phyloP scores from a whole-genome alignment of 2,797 vertebrate genomes.

The Acomys russatus region DNA sequence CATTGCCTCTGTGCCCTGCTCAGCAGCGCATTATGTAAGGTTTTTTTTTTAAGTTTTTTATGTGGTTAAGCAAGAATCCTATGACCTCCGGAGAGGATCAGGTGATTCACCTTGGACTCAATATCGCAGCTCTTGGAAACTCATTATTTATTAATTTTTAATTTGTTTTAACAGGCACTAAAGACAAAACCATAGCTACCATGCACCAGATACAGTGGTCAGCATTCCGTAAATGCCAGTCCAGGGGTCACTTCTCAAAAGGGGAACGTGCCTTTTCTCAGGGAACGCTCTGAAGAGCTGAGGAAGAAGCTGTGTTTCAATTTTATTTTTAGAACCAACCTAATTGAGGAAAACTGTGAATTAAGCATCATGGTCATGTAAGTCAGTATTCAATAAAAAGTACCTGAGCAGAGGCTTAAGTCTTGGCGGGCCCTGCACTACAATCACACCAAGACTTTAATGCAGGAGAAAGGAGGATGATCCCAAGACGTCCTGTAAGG shows the following conservation, averaged over 20 bases:
- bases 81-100: background rate
- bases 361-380: background rate
- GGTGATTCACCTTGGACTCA: background rate
- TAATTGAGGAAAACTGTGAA: background rate
- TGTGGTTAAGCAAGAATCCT: background rate
- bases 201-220: background rate
- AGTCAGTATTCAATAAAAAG: background rate
- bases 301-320: background rate
- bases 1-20: background rate
- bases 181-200: background rate
- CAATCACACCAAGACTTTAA: background rate
- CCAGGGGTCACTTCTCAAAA: background rate
- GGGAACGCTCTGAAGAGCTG: background rate
- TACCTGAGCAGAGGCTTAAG: background rate
- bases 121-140: background rate
- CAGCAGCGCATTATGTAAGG: background rate
- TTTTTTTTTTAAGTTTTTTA: background rate
- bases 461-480: background rate
- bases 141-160: slow-evolving; percentile 61
- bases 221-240: slow-evolving; percentile 41
- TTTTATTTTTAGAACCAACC: slow-evolving; percentile 48
- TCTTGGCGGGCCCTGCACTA: no score
- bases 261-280: background rate
- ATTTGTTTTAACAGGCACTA: slow-evolving; percentile 63
- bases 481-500: background rate